phyloP scores from a whole-genome alignment of 2,888 invertebrate species.

The Cylindroiulus punctatus region DNA sequence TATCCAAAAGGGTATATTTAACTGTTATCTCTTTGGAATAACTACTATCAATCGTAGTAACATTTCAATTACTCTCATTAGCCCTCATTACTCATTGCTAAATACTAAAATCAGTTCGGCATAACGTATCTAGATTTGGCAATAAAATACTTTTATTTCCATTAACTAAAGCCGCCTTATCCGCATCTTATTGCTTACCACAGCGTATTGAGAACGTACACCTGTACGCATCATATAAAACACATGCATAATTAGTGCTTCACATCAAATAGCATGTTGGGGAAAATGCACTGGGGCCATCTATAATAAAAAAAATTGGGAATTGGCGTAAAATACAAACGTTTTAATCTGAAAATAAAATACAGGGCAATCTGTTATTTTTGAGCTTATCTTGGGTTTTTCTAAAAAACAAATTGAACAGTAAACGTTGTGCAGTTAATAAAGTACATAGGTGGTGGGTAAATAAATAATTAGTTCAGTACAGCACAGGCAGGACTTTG shows the following conservation, averaged over 20 bases:
- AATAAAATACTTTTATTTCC: constrained; percentile 40
- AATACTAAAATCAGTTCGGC: too few relatives aligned
- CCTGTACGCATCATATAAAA: constrained; percentile 30
- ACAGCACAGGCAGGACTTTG: not conserved
- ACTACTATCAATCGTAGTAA: too few relatives aligned
- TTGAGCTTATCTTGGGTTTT: not conserved
- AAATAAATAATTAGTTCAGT: not conserved
- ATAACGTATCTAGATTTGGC: too few relatives aligned
- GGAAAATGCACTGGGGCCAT: not conserved
- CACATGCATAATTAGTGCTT: constrained; percentile 39
- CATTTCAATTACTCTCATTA: too few relatives aligned
- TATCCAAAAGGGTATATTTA: too few relatives aligned
- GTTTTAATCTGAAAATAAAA: constrained; percentile 35
- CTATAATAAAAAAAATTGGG: not conserved
- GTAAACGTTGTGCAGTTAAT: not conserved
- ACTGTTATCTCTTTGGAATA: too few relatives aligned
- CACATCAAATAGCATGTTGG: not conserved
- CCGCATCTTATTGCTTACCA: constrained; percentile 12
- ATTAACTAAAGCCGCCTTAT: constrained; percentile 30
- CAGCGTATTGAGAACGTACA: constrained; percentile 8
- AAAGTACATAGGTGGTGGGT: not conserved
- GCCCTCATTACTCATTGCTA: too few relatives aligned
- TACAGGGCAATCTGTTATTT: not conserved
- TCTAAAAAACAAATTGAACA: not conserved
- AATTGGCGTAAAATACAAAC: not conserved